These are phyloP conservation scores for Diarsia brunnea DNA, from an alignment of 2,888 invertebrate species.

Conservation along the genomic window DNA sequence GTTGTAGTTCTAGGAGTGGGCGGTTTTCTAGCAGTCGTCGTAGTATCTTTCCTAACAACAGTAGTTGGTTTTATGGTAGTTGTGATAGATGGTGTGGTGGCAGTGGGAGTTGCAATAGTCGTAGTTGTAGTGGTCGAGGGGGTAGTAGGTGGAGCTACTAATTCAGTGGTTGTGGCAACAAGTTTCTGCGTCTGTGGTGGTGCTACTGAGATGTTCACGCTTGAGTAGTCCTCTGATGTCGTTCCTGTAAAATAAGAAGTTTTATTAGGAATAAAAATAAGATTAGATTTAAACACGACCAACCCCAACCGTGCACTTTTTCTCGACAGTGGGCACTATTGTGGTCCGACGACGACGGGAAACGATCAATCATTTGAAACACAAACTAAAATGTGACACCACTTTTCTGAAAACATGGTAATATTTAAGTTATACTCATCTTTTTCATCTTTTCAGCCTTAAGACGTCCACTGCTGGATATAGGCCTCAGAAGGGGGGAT, in stretches of 20 bases:
- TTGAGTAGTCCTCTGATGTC: conserved; percentile 3
- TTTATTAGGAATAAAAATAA: neutral
- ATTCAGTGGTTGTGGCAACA: conserved; percentile 67
- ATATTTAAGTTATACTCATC: too few species aligned
- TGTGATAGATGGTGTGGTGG: conserved; percentile 19
- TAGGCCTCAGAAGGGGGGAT: too few species aligned
- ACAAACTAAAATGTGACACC: too few species aligned
- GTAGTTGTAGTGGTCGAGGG: conserved; percentile 45
- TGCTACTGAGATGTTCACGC: conserved; percentile 30
- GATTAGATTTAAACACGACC: too few species aligned
- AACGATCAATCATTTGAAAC: too few species aligned
- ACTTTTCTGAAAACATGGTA: too few species aligned
- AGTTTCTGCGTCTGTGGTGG: conserved; percentile 77
- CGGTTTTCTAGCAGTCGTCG: conserved; percentile 45
- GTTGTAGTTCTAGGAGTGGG: conserved; percentile 26
- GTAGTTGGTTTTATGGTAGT: conserved; percentile 14
- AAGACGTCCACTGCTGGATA: too few species aligned
- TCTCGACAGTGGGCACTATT: fast-evolving
- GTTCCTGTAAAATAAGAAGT: conserved; percentile 9
- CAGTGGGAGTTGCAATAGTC: conserved; percentile 40
- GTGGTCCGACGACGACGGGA: too few species aligned
- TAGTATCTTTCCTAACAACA: conserved; percentile 3
- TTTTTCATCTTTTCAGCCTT: too few species aligned
- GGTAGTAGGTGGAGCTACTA: conserved; percentile 15
- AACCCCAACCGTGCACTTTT: too few species aligned